Conservation (phyloP, 2,888 invertebrate genomes). For the Creontiades dilutus region DNA sequence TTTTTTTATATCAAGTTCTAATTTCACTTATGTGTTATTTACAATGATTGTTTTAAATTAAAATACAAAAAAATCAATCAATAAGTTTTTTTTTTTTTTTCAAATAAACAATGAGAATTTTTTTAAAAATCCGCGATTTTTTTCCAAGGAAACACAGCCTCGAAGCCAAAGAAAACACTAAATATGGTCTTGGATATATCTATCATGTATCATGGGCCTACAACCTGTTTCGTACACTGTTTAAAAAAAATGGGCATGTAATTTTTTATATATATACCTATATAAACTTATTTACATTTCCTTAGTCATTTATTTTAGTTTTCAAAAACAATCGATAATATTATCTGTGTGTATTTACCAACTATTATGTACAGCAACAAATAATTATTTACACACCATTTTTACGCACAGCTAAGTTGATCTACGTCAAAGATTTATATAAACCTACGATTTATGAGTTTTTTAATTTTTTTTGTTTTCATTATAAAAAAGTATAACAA, state of each 20-base stretch:
- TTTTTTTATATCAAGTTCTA: not conserved
- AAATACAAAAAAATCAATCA: not conserved
- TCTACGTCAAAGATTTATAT: conserved; percentile 10
- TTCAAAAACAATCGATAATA: not conserved
- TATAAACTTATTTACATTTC: conserved; percentile 38
- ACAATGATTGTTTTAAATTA: not conserved
- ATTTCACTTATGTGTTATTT: not conserved
- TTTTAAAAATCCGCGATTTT: not conserved
- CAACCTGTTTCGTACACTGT: conserved; percentile 19
- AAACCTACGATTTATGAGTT: conserved; percentile 32
- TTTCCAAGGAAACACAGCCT: conserved; percentile 23
- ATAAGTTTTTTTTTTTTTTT: not conserved
- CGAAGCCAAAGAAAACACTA: conserved; percentile 13
- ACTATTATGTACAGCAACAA: conserved; percentile 61
- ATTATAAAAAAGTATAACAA: conserved; percentile 55
- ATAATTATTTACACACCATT: conserved; percentile 43
- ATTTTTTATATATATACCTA: not conserved
- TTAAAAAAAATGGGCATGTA: not conserved
- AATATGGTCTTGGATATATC: not conserved
- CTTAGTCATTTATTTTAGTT: not conserved
- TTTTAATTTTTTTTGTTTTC: no score
- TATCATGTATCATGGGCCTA: not conserved
- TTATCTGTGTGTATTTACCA: conserved; percentile 18
- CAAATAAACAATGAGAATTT: not conserved
- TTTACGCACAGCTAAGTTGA: conserved; percentile 30